Base-by-base conservation (phyloP, 2,888 invertebrate genomes). In the Alviniconcha strummeri region DNA sequence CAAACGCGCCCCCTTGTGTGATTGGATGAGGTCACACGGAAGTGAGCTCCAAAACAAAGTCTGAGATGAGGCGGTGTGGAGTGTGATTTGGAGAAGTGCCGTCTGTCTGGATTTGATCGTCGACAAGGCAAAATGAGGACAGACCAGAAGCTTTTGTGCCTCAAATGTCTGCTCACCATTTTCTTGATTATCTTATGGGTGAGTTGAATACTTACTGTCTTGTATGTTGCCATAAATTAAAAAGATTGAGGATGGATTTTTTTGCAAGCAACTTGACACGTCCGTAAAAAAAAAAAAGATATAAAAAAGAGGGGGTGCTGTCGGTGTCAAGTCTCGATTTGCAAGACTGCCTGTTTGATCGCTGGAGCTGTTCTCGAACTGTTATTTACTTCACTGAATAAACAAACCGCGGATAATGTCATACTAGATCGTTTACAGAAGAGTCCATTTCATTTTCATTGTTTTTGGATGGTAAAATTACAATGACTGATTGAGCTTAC, bases 71-170 rank as follows among this genome's bases (percentile, higher is more conserved):
- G 64, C 67, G 54, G 55, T 9, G 64, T 57, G 57, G 77, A 8
- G 77, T 55, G 77, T 77, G 78, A 19, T 67, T 71, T 78, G 57
- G 60, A 55, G 54, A 54, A 36, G 75, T 36, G 64, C 13, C 54
- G 69, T 82, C 64, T 64, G 74, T 19, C 19, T 69, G 57, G 60
- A 54, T 19, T 64, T 7, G 69, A 36, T 57, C n/a, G 19, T 55
- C 52, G 13, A 15, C 69, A 56, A 56, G 72, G 57, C 84, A 87
- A 82, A 84, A 88, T 88, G 88, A 85, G 88, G 86, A 87, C 87
- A 60, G 88, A 88, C 81, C 87, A 86, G 82, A 88, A 88, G 79
- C 82, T 88, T 36, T 86, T 87, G 78, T 88, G 87, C 76, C 81
- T 88, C 71, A 86, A 87, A 80, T 80, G 83, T 60, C 77, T 83